Evolutionary conservation across 2,888 invertebrate genomes (phyloP).

Genomic region (Euphydryas editha): DNA sequence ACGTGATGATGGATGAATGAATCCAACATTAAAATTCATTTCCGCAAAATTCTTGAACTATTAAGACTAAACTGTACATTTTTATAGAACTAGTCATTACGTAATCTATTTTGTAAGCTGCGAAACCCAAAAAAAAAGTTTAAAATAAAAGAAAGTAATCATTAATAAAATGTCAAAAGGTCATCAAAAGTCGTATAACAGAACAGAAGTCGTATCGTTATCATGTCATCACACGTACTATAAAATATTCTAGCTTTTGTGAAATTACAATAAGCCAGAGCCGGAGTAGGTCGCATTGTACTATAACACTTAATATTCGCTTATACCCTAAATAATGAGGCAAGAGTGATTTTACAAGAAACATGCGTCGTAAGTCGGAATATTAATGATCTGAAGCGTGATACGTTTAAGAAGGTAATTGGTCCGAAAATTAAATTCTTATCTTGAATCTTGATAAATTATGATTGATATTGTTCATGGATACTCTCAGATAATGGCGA

Average conservation of each 20-base stretch:
- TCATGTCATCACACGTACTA: neutral
- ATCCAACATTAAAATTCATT: no score
- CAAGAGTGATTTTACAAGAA: constrained; percentile 35
- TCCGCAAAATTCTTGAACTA: no score
- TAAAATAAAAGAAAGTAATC: neutral
- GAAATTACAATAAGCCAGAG: constrained; percentile 37
- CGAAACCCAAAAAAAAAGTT: no score
- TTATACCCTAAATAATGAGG: constrained; percentile 33
- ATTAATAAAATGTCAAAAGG: neutral
- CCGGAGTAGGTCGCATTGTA: constrained; percentile 37
- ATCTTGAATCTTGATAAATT: constrained; percentile 5
- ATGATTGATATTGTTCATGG: neutral
- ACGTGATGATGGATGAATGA: no score
- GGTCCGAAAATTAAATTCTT: constrained; percentile 1
- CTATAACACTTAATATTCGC: constrained; percentile 38
- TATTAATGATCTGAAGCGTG: neutral
- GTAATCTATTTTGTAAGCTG: no score
- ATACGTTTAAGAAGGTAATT: constrained; percentile 7
- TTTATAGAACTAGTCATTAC: no score
- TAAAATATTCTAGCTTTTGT: constrained; percentile 29
- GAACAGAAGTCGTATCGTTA: neutral
- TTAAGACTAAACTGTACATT: no score
- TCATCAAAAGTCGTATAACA: neutral
- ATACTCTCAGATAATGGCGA: neutral
- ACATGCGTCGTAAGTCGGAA: constrained; percentile 8